Evolutionary conservation across 2,797 vertebrate species (phyloP), one percentile per base, ranked within the genome.

Genomic region (Intellagama lesueurii): DNA sequence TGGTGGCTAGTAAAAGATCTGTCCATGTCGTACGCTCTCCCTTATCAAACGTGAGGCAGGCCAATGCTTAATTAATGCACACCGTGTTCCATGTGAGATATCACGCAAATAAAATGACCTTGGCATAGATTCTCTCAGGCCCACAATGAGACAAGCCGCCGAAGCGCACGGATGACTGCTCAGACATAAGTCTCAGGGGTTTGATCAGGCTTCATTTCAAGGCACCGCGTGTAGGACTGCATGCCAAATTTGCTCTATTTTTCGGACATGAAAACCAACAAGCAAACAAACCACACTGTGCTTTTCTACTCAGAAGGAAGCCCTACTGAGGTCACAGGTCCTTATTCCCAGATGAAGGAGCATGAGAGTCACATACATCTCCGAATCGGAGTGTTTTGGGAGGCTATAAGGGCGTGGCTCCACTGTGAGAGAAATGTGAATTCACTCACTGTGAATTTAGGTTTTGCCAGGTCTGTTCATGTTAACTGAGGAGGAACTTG

Each of bases 1-100:
- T 69, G 47, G 19, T 60, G 90, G 91, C 26, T 47, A 73, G 80
- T 89, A 94, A 94, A 94, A 85, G 86, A 83, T 93, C 91, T 78
- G 79, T 44, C 26, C 79, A 82, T 91, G 81, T 84, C 94, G 90
- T 91, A 90, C 78, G 86, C 52, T 88, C 0, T 28, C 47, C 30
- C 44, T 35, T 75, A 90, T 83, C 84, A 84, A 52, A 93, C 92
- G 9, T 73, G 90, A 86, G 68, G 69, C 88, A 85, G 77, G 85
- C 78, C 81, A 35, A n/a, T 89, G 72, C 73, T 90, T 89, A 12
- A 92, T 92, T 93, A 91, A 83, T 87, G 87, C 91, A 83, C 82
- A 86, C 89, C 81, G 88, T 90, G 89, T 89, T 89, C 77, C 64
- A 35, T 84, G n/a, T 64, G 87, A 91, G 92, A 88, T 47, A 73